Percentiles rank a stretch among this genome's conserved stretches.
Evolutionary conservation across 2,113 vertebrate species (phyloP).

Genomic region (Phycodurus eques): DNA sequence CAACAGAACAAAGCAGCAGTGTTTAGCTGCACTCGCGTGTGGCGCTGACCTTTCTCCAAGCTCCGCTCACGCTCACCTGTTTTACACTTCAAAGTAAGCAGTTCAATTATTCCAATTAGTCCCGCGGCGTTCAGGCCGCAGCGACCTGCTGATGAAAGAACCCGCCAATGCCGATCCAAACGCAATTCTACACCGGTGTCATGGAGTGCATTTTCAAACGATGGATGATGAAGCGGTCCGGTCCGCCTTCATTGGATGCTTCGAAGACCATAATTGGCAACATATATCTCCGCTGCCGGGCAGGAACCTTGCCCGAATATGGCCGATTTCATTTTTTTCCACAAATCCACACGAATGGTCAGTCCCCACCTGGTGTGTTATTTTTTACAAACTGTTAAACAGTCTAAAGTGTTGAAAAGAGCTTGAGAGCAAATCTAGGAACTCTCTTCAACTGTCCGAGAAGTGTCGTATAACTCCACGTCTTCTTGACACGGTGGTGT

Average conservation of each 20-base stretch:
- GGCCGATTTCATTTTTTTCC: not conserved
- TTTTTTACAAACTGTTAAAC: not conserved
- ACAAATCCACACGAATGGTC: not conserved
- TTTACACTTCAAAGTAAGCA: slow-evolving; percentile 68
- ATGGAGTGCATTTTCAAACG: slow-evolving; percentile 34
- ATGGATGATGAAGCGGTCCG: slow-evolving; percentile 15
- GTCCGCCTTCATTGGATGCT: slow-evolving; percentile 10
- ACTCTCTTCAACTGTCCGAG: not conserved
- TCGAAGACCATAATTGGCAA: not conserved
- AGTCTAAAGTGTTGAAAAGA: too few species aligned
- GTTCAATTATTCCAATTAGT: slow-evolving; percentile 68
- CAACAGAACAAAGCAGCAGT: slow-evolving; percentile 28
- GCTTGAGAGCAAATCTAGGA: not conserved
- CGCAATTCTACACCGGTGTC: slow-evolving; percentile 11
- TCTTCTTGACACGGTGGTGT: not conserved
- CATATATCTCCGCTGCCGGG: not conserved
- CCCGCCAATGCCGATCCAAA: slow-evolving; percentile 31
- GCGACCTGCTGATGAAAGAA: slow-evolving; percentile 64
- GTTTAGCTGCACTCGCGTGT: slow-evolving; percentile 5
- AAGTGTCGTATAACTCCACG: not conserved
- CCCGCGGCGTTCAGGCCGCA: slow-evolving; percentile 42
- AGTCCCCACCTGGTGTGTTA: not conserved
- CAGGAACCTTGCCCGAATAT: not conserved
- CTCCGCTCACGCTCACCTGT: slow-evolving; percentile 32
- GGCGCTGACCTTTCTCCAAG: slow-evolving; percentile 58